Conservation (phyloP, 2,113 vertebrate genomes). For the Tragulus kanchil region DNA sequence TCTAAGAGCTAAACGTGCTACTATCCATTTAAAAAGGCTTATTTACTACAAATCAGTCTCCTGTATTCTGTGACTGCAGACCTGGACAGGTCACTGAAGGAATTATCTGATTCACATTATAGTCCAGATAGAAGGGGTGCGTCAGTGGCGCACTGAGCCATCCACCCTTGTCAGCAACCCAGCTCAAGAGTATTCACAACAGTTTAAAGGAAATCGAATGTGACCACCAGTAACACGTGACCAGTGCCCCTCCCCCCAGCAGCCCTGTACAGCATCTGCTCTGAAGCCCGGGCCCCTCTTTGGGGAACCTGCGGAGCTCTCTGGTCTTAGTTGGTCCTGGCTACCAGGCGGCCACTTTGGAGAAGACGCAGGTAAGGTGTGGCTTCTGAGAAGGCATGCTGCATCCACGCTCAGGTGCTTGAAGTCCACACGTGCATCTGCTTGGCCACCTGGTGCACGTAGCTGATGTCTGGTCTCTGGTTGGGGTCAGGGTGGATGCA, state of each 20-base stretch:
- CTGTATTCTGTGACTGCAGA: slow-evolving; percentile 80
- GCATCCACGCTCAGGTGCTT: slow-evolving; percentile 87
- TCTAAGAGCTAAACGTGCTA: slow-evolving; percentile 84
- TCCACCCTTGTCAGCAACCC: slow-evolving; percentile 75
- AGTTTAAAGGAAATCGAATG: slow-evolving; percentile 85
- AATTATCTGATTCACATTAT: slow-evolving; percentile 90
- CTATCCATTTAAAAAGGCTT: slow-evolving; percentile 84
- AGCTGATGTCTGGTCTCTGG: slow-evolving; percentile 91
- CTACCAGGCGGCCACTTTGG: slow-evolving; percentile 81
- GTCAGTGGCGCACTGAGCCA: slow-evolving; percentile 50
- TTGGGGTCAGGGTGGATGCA: slow-evolving; percentile 92
- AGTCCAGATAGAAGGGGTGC: slow-evolving; percentile 80
- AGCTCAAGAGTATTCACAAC: slow-evolving; percentile 85
- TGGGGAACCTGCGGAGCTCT: slow-evolving; percentile 76
- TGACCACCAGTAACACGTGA: slow-evolving; percentile 79
- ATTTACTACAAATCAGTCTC: slow-evolving; percentile 83
- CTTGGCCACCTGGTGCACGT: slow-evolving; percentile 92
- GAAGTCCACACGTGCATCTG: slow-evolving; percentile 93
- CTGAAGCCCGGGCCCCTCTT: slow-evolving; percentile 79
- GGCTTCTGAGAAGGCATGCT: background rate
- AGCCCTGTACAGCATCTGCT: slow-evolving; percentile 81
- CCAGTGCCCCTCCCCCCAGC: slow-evolving; percentile 46
- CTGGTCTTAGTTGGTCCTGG: slow-evolving; percentile 73
- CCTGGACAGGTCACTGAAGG: slow-evolving; percentile 83
- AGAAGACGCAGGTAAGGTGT: slow-evolving; percentile 84